Base-by-base conservation (phyloP, 1,140 invertebrate genomes). In the Lucilia cuprina region DNA sequence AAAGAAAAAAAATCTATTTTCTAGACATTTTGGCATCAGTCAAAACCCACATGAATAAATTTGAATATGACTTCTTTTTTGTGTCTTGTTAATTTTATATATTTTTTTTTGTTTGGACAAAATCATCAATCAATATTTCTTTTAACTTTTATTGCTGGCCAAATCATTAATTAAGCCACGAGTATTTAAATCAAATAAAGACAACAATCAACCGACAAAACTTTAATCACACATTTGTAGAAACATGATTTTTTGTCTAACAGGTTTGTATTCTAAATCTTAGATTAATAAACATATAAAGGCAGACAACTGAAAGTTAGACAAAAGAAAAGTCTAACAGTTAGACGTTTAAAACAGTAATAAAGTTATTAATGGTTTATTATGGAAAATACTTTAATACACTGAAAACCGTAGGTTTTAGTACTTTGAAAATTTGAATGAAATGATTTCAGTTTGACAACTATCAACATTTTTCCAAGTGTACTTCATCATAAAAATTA, bases 1-100 rank as follows among this genome's bases (percentile, higher is more conserved):
- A 77, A 77, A 80, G 47, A 35, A 80, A 80, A 78, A 47, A 78
- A 78, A 19, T 25, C 65, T 70, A 19, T 50, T 14, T 49, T 49
- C 77, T 49, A 80, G 77, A 80, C 77, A 80, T 49, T 80, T 80
- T 80, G 77, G 77, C 77, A 80, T 80, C 77, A 80, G 47, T 19
- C 47, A 19, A 49, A 80, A 80, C 77, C 41, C 77, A 80, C 77
- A 49, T 14, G n/a, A 41, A 9, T 13, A 14, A 80, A 21, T 80
- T 80, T 49, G 41, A 49, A 80, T 19, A 21, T 70, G 17, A 9
- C n/a, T 21, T 21, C n/a, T 21, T 70, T 70, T n/a, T 25, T 70
- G 25, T 30, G 25, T 30, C 65, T 70, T 60, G 19, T 19, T 70
- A 21, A 60, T 70, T 25, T 70, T 21, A 70, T 70, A 9, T 21